Evolutionary conservation across 2,888 invertebrate species (phyloP).

Genomic region (Leptinotarsa peninsularis): DNA sequence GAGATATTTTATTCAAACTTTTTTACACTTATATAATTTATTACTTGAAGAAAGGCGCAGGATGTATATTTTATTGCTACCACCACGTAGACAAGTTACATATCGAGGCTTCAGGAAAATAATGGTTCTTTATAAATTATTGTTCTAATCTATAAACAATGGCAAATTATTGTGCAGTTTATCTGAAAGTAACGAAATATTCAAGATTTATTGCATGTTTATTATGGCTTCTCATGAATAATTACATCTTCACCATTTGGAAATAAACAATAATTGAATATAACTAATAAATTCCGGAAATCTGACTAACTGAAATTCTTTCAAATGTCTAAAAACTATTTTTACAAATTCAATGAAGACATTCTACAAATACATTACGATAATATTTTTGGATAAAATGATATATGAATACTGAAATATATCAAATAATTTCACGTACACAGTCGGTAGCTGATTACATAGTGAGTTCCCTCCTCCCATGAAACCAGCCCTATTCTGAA

Average conservation of each 20-base stretch:
- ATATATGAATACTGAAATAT: too few species aligned
- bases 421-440: too few species aligned
- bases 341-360: too few species aligned
- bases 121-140: conserved; percentile 39
- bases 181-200: conserved; percentile 28
- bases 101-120: conserved; percentile 38
- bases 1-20: conserved; percentile 34
- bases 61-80: conserved; percentile 44
- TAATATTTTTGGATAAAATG: too few species aligned
- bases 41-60: conserved; percentile 40
- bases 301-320: too few species aligned
- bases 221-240: conserved; percentile 6
- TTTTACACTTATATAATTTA: conserved; percentile 39
- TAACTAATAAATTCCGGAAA: background rate
- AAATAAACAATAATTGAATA: background rate
- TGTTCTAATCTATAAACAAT: conserved; percentile 35
- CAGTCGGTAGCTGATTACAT: too few species aligned
- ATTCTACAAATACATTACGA: too few species aligned
- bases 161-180: conserved; percentile 32
- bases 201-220: conserved; percentile 27
- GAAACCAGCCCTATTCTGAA: too few species aligned
- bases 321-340: too few species aligned
- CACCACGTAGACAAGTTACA: conserved; percentile 35
- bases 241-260: conserved; percentile 7
- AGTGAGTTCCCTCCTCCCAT: too few species aligned